Evolutionary conservation across 2,797 vertebrate species (phyloP).

Genomic region (Pipistrellus pygmaeus): DNA sequence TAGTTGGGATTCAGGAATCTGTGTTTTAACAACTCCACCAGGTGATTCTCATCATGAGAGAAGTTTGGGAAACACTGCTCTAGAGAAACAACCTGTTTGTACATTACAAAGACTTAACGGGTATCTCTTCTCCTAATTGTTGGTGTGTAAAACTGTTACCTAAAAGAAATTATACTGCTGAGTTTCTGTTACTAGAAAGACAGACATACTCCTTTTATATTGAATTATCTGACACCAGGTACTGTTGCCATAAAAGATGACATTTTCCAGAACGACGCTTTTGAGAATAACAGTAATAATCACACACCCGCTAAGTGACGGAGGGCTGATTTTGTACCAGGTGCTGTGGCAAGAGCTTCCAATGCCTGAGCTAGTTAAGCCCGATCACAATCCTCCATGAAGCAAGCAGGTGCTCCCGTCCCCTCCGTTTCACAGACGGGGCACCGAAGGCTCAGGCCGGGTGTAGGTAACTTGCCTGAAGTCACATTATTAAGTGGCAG

Average conservation of each 20-base stretch:
- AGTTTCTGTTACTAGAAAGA: slow-evolving; percentile 17
- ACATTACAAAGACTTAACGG: neutral
- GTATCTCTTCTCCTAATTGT: neutral
- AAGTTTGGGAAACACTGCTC: no score
- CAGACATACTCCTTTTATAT: neutral
- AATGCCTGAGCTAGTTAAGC: neutral
- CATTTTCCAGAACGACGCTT: slow-evolving; percentile 16
- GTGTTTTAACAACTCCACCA: no score
- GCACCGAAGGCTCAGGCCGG: neutral
- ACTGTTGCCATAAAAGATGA: neutral
- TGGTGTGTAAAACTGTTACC: slow-evolving; percentile 21
- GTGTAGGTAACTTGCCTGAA: neutral
- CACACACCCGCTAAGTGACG: neutral
- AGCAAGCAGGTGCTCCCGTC: neutral
- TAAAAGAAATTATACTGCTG: neutral
- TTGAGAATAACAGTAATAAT: neutral
- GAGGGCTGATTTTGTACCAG: neutral
- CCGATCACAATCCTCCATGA: neutral
- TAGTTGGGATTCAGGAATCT: no score
- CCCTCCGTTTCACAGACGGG: neutral
- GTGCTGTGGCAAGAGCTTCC: neutral
- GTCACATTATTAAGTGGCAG: neutral
- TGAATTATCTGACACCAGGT: neutral
- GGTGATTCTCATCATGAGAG: no score
- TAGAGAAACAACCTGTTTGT: neutral